Evolutionary conservation across 2,113 vertebrate species (phyloP), one percentile per base, ranked within the genome.

Genomic region (Tupaia chinensis): DNA sequence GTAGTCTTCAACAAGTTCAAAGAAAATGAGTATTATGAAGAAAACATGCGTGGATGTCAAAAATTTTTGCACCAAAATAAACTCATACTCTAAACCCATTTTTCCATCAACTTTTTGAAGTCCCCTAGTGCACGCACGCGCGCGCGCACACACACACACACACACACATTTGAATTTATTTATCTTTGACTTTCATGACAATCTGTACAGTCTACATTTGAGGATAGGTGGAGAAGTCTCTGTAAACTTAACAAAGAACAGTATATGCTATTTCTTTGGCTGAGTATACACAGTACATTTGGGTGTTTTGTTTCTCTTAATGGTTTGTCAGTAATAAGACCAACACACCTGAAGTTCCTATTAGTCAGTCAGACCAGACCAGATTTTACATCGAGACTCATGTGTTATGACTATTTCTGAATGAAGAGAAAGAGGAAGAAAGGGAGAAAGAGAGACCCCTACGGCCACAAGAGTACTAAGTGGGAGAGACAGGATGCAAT

Each of bases 351-450:
- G 20, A 54, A 74, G 53, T 66, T 78, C 29, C 65, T 87, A 9
- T 53, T 82, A 54, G 22, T 84, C 17, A 91, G 90, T 84, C 56
- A 94, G 53, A 86, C 5, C n/a, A 85, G 63, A 88, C 60, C 65
- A 85, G 32, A 77, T 34, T 91, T 94, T 23, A 73, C 69, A 23
- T n/a, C 83, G 34, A 89, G 88, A 74, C 78, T 69, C n/a, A 54
- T 23, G 44, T 34, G 14, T 44, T 25, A 82, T 14, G 29, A 82
- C 70, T 93, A 87, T 87, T 90, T 90, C 69, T 66, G 34, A 87
- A 78, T 68, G 56, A 95, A 87, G 72, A 12, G 82, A 82, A 93
- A 93, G 69, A 86, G 56, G 29, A 66, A 76, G 73, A 15, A 70
- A 63, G 17, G 66, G 27, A 8, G 1, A 74, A 85, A 95, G 0